Evolutionary conservation across 2,888 invertebrate genomes (phyloP).

Genomic region (Spatulosminthurus flaviceps): DNA sequence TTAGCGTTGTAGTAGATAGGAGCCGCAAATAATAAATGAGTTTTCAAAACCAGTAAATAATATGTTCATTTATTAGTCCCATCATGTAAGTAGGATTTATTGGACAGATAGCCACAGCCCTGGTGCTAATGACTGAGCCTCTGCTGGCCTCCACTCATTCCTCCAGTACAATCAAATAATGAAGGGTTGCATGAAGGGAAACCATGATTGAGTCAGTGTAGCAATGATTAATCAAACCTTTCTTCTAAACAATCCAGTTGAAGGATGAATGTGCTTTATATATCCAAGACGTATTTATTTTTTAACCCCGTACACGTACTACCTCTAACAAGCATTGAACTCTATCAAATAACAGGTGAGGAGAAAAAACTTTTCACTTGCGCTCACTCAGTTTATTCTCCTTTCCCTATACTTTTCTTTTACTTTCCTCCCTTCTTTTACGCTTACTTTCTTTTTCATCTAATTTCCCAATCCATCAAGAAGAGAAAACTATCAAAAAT

Average conservation of each 20-base stretch:
- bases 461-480: too few species aligned
- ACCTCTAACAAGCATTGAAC: slow-evolving; percentile 14
- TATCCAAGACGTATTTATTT: background rate
- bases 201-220: background rate
- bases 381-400: slow-evolving; percentile 1
- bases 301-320: slow-evolving; percentile 1
- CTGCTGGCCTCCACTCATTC: background rate
- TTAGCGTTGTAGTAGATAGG: too few species aligned
- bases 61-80: slow-evolving; percentile 31
- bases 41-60: background rate
- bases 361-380: slow-evolving; percentile 15
- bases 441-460: too few species aligned
- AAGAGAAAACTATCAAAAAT: too few species aligned
- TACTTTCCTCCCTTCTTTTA: background rate
- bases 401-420: background rate
- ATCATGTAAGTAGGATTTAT: slow-evolving; percentile 27
- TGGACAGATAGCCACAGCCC: background rate
- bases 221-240: slow-evolving; percentile 6
- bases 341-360: slow-evolving; percentile 27
- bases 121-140: background rate
- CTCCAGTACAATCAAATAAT: too few species aligned
- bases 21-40: background rate
- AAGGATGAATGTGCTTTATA: background rate
- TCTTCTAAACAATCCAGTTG: background rate
- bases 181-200: too few species aligned